Base-by-base conservation (phyloP, 2,888 invertebrate species). In the Aethes cnicana region DNA sequence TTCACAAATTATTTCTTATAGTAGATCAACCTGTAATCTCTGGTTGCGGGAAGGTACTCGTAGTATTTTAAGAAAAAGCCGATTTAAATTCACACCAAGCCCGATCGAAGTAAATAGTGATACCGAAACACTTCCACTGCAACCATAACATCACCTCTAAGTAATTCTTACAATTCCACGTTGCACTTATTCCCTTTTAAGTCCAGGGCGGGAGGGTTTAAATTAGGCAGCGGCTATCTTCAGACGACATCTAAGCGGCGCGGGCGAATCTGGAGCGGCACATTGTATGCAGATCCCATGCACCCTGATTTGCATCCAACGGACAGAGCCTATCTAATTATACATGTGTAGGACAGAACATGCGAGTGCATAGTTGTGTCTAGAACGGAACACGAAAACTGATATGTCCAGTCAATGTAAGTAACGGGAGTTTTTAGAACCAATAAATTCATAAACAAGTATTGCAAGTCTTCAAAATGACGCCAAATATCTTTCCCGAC, bases 261-360 rank as follows among this genome's bases (percentile, higher is more conserved):
- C 9, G 16, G 30, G 4, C 58, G 69, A 69, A 85, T 81, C 81
- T 85, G 84, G 84, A 80, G 78, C 84, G 79, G 46, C 65, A 75
- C 84, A 88, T 88, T 88, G 88, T 88, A 88, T 88, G 88, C 84
- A 88, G 88, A 86, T 86, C 68, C 74, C 64, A 64, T 17, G 67
- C 68, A 63, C 62, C 58, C 58, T 17, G 70, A 84, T 85, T 85
- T 83, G 84, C 85, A 86, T 85, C 78, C 81, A 69, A 76, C 75
- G 75, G 77, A 62, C 66, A 64, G 72, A 79, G 69, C 57, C 64
- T 65, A 54, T 56, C 55, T 60, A 58, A 58, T 56, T 60, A 54
- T 58, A 54, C 54, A 42, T 33, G 6, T 21, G 44, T 39, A 44
- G 35, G 48, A 36, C 35, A 2, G 25, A n/a, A n/a, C n/a, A n/a